Evolutionary conservation across 2,888 invertebrate species (phyloP).

Genomic region (Octonoba sinensis): DNA sequence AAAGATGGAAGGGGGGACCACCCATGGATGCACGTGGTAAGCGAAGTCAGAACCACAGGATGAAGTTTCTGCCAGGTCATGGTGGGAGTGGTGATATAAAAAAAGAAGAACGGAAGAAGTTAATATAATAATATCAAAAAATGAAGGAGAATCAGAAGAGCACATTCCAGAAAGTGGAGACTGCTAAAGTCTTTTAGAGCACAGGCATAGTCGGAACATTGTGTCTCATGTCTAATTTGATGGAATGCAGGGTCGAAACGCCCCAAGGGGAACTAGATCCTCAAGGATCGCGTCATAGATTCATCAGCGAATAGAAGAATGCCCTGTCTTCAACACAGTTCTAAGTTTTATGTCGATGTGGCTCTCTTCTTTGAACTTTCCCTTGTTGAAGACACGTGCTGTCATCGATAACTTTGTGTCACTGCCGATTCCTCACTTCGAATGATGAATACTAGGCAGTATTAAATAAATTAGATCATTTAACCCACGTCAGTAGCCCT

Average conservation of each 20-base stretch:
- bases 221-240: slow-evolving; percentile 48
- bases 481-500: no score
- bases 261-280: slow-evolving; percentile 44
- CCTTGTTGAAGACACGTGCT: not conserved
- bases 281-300: slow-evolving; percentile 46
- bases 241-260: slow-evolving; percentile 55
- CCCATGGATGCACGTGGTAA: slow-evolving; percentile 56
- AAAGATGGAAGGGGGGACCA: slow-evolving; percentile 34
- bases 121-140: slow-evolving; percentile 57
- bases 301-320: slow-evolving; percentile 30
- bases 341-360: slow-evolving; percentile 8
- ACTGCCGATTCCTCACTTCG: not conserved
- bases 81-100: slow-evolving; percentile 46
- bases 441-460: no score
- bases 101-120: slow-evolving; percentile 18
- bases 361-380: not conserved
- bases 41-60: not conserved
- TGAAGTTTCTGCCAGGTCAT: slow-evolving; percentile 45
- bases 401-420: slow-evolving; percentile 9
- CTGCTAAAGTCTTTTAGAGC: slow-evolving; percentile 42
- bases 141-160: slow-evolving; percentile 32
- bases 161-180: slow-evolving; percentile 46
- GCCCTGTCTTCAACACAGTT: slow-evolving; percentile 16
- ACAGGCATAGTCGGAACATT: slow-evolving; percentile 51
- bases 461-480: no score